Evolutionary conservation across 2,113 vertebrate species (phyloP).

Genomic region (Psilopsiagon aymara): DNA sequence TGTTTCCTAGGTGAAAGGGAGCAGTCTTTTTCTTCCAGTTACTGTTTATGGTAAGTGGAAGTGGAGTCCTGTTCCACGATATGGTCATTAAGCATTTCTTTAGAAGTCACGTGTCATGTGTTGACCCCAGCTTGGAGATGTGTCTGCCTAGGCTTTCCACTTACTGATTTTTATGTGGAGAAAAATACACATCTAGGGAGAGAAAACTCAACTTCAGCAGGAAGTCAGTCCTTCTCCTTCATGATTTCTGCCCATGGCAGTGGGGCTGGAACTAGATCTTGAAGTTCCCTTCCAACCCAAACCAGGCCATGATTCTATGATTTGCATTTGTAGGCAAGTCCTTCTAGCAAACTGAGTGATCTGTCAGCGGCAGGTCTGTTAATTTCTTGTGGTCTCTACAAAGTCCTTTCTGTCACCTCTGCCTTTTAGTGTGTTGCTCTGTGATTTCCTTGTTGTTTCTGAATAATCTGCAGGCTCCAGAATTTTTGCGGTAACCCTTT

Average conservation of each 20-base stretch:
- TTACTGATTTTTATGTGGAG: neutral
- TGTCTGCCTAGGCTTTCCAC: neutral
- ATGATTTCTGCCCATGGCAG: neutral
- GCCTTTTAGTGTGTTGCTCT: neutral
- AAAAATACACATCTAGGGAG: neutral
- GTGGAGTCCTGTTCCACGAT: fast-evolving
- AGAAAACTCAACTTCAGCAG: neutral
- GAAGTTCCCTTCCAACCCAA: neutral
- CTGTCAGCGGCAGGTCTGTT: neutral
- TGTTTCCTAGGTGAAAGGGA: neutral
- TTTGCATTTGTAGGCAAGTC: neutral
- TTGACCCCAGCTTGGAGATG: neutral
- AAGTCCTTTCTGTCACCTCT: neutral
- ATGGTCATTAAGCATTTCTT: neutral
- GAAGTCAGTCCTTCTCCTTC: neutral
- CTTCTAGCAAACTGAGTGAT: neutral
- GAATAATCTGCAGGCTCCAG: neutral
- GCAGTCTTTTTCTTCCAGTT: neutral
- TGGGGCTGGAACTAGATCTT: neutral
- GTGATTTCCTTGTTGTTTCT: neutral
- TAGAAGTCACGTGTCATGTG: neutral
- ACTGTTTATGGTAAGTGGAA: neutral
- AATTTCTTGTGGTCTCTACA: neutral
- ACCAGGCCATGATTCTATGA: neutral
- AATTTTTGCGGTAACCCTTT: neutral